Conservation (phyloP, 2,113 vertebrate species). For the Pachypanchax playfairii region DNA sequence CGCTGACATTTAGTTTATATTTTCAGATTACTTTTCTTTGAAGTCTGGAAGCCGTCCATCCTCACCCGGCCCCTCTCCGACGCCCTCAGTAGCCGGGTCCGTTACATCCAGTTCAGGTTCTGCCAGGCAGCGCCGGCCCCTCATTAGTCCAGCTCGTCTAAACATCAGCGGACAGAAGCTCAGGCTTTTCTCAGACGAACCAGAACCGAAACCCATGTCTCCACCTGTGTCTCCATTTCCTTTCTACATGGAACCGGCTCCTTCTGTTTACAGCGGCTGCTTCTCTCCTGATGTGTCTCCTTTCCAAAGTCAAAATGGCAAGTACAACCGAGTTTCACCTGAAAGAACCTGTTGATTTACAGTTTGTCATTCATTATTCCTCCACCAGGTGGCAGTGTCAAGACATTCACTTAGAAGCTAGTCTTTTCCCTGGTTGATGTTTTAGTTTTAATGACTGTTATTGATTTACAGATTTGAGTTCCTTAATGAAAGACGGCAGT, state of each 20-base stretch:
- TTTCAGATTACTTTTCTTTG: conserved; percentile 88
- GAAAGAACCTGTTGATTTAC: background rate
- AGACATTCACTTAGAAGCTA: background rate
- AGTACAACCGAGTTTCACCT: background rate
- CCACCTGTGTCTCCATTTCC: conserved; percentile 59
- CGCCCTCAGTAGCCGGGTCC: conserved; percentile 87
- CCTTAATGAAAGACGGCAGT: conserved; percentile 73
- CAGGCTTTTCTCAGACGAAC: conserved; percentile 80
- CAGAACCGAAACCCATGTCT: conserved; percentile 44
- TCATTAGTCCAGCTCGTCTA: conserved; percentile 95
- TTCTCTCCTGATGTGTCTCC: conserved; percentile 66
- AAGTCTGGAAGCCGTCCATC: conserved; percentile 82
- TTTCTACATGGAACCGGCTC: conserved; percentile 67
- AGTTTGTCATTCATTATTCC: background rate
- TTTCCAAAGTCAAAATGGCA: conserved; percentile 67
- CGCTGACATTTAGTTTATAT: too few relatives aligned
- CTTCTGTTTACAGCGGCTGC: conserved; percentile 67
- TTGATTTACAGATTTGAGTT: conserved; percentile 76
- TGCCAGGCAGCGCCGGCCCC: conserved; percentile 85
- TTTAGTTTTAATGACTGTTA: background rate
- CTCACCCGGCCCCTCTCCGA: conserved; percentile 86
- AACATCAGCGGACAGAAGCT: conserved; percentile 88
- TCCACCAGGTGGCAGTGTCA: conserved; percentile 33
- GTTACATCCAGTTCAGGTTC: conserved; percentile 89
- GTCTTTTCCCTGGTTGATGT: background rate